phyloP scores from a whole-genome alignment of 2,888 invertebrate genomes.

The Luperina testacea region DNA sequence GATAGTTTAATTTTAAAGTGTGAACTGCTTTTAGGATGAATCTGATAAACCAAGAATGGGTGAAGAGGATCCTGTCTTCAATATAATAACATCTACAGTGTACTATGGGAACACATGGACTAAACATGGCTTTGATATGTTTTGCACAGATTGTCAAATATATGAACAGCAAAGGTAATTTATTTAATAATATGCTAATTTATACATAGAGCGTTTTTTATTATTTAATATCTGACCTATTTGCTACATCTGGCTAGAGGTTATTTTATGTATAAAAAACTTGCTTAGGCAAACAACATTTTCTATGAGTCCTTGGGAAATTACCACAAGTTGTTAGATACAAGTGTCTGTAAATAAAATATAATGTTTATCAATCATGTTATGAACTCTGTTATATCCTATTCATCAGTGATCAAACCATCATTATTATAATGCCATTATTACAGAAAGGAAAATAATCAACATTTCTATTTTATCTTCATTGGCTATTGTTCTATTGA shows the following conservation, averaged over 20 bases:
- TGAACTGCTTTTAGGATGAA: constrained; percentile 80
- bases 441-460: not conserved
- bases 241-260: constrained; percentile 16
- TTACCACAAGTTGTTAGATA: constrained; percentile 12
- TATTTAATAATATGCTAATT: constrained; percentile 37
- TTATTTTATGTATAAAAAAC: constrained; percentile 18
- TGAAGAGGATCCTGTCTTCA: constrained; percentile 93
- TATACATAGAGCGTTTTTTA: constrained; percentile 15
- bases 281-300: constrained; percentile 27
- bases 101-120: constrained; percentile 92
- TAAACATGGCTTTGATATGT: constrained; percentile 91
- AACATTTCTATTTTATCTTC: not conserved
- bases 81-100: constrained; percentile 93
- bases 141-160: constrained; percentile 91
- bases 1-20: constrained; percentile 22
- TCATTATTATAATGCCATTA: not conserved
- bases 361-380: not conserved
- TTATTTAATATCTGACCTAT: constrained; percentile 5
- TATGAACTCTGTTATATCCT: not conserved
- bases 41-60: constrained; percentile 82
- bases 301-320: constrained; percentile 40
- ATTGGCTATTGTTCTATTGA: not conserved
- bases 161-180: constrained; percentile 88
- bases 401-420: not conserved
- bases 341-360: constrained; percentile 6